Evolutionary conservation across 2,113 vertebrate species (phyloP).

Genomic region (Lichenostomus cassidix): DNA sequence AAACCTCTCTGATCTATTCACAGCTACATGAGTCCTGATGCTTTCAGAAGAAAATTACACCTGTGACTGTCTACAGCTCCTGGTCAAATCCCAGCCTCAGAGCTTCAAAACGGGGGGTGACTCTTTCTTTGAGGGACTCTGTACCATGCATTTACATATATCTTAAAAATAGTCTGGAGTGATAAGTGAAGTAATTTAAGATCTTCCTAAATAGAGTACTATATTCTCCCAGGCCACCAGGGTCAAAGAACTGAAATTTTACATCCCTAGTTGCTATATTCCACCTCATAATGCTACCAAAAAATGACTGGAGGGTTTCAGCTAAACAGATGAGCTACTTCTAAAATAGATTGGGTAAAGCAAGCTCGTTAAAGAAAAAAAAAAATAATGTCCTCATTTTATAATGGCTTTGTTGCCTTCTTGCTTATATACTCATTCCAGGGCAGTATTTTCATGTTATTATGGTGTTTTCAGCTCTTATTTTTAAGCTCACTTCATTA

Average conservation of each 20-base stretch:
- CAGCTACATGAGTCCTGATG: not conserved
- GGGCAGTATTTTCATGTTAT: constrained; percentile 9
- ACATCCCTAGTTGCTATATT: not conserved
- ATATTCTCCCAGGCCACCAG: not conserved
- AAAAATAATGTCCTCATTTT: not conserved
- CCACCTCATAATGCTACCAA: not conserved
- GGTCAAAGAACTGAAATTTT: constrained; percentile 18
- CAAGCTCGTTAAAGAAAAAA: constrained; percentile 31
- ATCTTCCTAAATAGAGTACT: not conserved
- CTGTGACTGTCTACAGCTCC: not conserved
- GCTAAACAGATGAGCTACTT: constrained; percentile 2
- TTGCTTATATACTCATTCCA: constrained; percentile 1
- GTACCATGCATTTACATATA: not conserved
- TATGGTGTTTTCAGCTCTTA: constrained; percentile 30
- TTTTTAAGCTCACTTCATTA: constrained; percentile 35
- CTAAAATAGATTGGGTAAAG: constrained; percentile 32
- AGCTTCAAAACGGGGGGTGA: not conserved
- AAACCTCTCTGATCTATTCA: not conserved
- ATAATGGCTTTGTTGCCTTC: constrained; percentile 11
- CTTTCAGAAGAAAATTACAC: not conserved
- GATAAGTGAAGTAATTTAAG: constrained; percentile 4
- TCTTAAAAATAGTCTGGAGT: not conserved
- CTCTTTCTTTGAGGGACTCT: not conserved
- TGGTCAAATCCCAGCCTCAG: not conserved
- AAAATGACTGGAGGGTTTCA: constrained; percentile 8